Evolutionary conservation across 2,797 vertebrate genomes (phyloP).

Genomic region (Carapus acus): DNA sequence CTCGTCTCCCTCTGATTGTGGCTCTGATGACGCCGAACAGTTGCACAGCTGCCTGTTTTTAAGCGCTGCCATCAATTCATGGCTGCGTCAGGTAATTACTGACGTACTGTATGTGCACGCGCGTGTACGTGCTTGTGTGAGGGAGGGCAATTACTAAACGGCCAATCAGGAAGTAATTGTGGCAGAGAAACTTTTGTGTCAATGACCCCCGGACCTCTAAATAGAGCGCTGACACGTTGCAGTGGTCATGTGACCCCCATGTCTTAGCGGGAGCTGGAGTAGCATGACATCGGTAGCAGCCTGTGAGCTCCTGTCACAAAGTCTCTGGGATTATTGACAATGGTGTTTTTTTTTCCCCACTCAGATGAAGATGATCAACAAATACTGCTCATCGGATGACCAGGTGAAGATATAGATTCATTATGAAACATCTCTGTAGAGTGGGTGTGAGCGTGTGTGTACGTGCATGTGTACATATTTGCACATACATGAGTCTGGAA

Average conservation of each 20-base stretch:
- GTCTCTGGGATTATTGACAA: neutral
- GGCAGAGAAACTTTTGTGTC: constrained; percentile 63
- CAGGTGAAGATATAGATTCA: too few relatives aligned
- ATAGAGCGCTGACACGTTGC: constrained; percentile 49
- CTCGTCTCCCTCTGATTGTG: constrained; percentile 63
- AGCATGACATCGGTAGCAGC: too few relatives aligned
- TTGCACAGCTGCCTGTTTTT: constrained; percentile 65
- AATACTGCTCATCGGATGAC: constrained; percentile 58
- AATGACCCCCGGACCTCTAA: constrained; percentile 68
- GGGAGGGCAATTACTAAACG: constrained; percentile 70
- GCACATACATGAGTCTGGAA: too few relatives aligned
- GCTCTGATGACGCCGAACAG: constrained; percentile 57
- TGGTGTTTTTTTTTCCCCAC: constrained; percentile 6
- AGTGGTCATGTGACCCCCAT: constrained; percentile 26
- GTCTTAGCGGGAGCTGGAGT: too few relatives aligned
- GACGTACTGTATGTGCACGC: too few relatives aligned
- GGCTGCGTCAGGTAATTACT: constrained; percentile 65
- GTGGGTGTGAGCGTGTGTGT: too few relatives aligned
- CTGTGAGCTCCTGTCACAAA: too few relatives aligned
- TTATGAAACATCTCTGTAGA: too few relatives aligned
- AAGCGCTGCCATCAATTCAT: constrained; percentile 63
- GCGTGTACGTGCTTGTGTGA: too few relatives aligned
- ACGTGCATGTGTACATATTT: too few relatives aligned
- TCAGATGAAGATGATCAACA: constrained; percentile 63
- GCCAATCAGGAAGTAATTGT: constrained; percentile 74